Conservation (phyloP, 2,113 vertebrate genomes). For the Hemicordylus capensis region DNA sequence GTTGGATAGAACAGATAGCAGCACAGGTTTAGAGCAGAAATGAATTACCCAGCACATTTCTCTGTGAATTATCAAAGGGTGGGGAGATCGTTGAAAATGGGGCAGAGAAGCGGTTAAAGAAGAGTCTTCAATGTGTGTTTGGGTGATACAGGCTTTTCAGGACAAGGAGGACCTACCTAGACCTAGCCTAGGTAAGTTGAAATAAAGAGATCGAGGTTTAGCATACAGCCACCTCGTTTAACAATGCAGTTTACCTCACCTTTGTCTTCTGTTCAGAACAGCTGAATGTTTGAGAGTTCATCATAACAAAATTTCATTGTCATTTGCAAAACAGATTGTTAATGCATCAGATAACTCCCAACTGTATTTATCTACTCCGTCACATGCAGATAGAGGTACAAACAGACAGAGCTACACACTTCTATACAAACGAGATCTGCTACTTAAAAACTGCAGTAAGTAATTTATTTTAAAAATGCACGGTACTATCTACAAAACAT, state of each 20-base stretch:
- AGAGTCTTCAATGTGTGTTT: background rate
- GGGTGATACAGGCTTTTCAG: background rate
- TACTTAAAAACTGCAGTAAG: constrained; percentile 79
- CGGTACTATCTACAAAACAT: constrained; percentile 79
- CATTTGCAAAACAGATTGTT: constrained; percentile 76
- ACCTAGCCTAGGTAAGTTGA: constrained; percentile 51
- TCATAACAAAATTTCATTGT: constrained; percentile 75
- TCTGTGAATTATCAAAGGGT: background rate
- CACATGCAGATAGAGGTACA: constrained; percentile 74
- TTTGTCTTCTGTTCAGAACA: constrained; percentile 60
- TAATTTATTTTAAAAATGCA: constrained; percentile 83
- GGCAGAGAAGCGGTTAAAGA: background rate
- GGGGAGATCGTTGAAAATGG: background rate
- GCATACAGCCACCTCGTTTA: constrained; percentile 40
- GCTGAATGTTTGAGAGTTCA: constrained; percentile 69
- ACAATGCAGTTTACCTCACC: constrained; percentile 63
- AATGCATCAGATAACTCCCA: constrained; percentile 76
- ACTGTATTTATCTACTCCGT: constrained; percentile 77
- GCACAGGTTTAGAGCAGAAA: fast-evolving
- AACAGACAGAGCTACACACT: constrained; percentile 74
- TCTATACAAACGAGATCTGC: constrained; percentile 75
- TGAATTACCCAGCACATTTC: fast-evolving
- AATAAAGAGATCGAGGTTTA: constrained; percentile 57
- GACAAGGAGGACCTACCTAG: background rate
- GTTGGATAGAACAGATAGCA: background rate